Base-by-base conservation (phyloP, 2,888 invertebrate genomes). In the Agonopterix subpropinquella region DNA sequence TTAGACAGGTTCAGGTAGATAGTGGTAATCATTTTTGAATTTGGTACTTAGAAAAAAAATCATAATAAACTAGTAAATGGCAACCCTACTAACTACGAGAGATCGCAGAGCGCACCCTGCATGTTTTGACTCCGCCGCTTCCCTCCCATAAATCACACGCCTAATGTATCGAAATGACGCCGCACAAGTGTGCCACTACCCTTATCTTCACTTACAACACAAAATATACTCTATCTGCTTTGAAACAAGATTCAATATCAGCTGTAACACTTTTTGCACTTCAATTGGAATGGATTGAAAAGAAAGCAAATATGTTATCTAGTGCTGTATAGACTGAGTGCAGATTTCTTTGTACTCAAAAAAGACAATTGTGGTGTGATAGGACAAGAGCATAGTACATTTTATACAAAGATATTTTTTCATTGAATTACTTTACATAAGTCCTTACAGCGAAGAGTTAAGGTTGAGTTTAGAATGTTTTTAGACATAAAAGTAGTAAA, bases 141-240 rank as follows among this genome's bases (percentile, higher is more conserved):
- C 82, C 80, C 80, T 71, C 67, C 68, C 70, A 84, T 87, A 86
- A 80, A 88, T 88, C 88, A 87, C 85, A 69, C 70, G 80, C 67
- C 77, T 86, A 87, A 88, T 87, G 88, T 86, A 86, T 83, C 85
- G 85, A 79, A 74, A 81, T 83, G 79, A 81, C 73, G 73, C 74
- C 77, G 71, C 76, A 67, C 68, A 59, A 67, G 75, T 80, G 75
- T 72, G 63, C 54, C 58, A 60, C 73, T 57, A 67, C 68, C 77
- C 74, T 77, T 65, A 72, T 11, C 3, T 8, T 2, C 59, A 56
- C 4, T n/a, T 2, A 35, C 18, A n/a, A 39, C 39, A 10, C 39
- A 9, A 39, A 39, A 5, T 7, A 1, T 28, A 28, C 28, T 28
- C 5, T 28, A 28, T 28, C 28, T 7, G 1, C 28, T 28, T 28